Conservation (phyloP, 1,140 invertebrate genomes). For the Drosophila pectinifera region DNA sequence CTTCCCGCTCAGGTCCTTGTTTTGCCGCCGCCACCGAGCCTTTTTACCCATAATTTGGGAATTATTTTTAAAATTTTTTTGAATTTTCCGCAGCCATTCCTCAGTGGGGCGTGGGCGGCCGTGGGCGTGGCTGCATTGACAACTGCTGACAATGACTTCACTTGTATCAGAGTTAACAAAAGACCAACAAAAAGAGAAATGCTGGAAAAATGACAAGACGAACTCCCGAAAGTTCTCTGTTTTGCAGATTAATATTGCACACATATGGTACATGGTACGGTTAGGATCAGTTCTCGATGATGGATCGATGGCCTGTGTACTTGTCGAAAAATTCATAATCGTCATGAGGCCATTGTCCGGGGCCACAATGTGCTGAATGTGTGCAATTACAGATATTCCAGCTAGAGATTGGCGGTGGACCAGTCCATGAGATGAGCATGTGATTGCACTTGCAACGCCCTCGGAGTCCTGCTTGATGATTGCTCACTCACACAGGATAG, state of each 20-base stretch:
- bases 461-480: constrained; percentile 4
- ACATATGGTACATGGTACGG: constrained; percentile 63
- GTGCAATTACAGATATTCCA: constrained; percentile 52
- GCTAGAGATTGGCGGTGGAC: constrained; percentile 33
- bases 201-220: constrained; percentile 31
- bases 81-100: constrained; percentile 59
- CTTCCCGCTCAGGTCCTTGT: constrained; percentile 45
- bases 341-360: constrained; percentile 38
- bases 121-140: constrained; percentile 73
- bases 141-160: constrained; percentile 81
- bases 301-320: constrained; percentile 63
- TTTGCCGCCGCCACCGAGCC: constrained; percentile 48
- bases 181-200: constrained; percentile 14
- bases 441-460: constrained; percentile 52
- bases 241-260: constrained; percentile 77
- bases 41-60: constrained; percentile 79
- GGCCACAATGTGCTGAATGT: constrained; percentile 42
- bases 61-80: constrained; percentile 72
- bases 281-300: constrained; percentile 41
- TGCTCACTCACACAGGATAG: constrained; percentile 15
- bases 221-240: constrained; percentile 29
- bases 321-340: constrained; percentile 52
- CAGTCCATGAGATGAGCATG: constrained; percentile 44
- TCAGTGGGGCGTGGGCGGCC: constrained; percentile 8
- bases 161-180: constrained; percentile 48